These are phyloP conservation scores for Loris lydekkerianus DNA, from an alignment of 2,797 vertebrate genomes.

Conservation along the genomic window DNA sequence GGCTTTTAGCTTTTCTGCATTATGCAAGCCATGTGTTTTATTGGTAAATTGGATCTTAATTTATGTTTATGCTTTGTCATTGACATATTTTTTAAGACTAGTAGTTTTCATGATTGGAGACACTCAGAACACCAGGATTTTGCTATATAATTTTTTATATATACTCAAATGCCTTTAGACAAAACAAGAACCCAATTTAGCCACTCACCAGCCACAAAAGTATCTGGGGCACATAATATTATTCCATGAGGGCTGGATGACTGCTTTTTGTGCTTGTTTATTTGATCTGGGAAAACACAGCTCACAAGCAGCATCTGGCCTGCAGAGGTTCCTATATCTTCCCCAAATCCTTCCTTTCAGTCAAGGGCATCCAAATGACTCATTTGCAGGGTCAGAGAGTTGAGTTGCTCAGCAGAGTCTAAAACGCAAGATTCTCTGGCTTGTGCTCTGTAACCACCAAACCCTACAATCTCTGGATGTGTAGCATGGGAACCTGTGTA, in stretches of 20 bases:
- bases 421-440: slow-evolving; percentile 81
- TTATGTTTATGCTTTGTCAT: slow-evolving; percentile 77
- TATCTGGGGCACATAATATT: slow-evolving; percentile 77
- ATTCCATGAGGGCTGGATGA: slow-evolving; percentile 74
- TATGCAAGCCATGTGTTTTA: slow-evolving; percentile 61
- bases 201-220: slow-evolving; percentile 75
- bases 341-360: slow-evolving; percentile 80
- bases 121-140: slow-evolving; percentile 72
- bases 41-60: slow-evolving; percentile 81
- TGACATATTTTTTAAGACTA: slow-evolving; percentile 73
- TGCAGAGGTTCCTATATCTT: slow-evolving; percentile 80
- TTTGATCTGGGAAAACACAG: slow-evolving; percentile 81
- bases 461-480: slow-evolving; percentile 69
- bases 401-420: slow-evolving; percentile 64
- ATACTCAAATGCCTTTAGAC: slow-evolving; percentile 80
- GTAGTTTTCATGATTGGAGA: slow-evolving; percentile 80
- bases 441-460: slow-evolving; percentile 70
- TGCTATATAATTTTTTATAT: slow-evolving; percentile 76
- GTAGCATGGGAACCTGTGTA: slow-evolving; percentile 66
- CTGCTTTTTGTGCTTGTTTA: slow-evolving; percentile 76
- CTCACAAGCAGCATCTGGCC: slow-evolving; percentile 77
- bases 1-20: slow-evolving; percentile 52
- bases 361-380: slow-evolving; percentile 80
- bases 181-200: slow-evolving; percentile 84
- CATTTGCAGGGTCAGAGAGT: slow-evolving; percentile 81